Conservation (phyloP, 2,888 invertebrate species). For the Mylabris sibirica region DNA sequence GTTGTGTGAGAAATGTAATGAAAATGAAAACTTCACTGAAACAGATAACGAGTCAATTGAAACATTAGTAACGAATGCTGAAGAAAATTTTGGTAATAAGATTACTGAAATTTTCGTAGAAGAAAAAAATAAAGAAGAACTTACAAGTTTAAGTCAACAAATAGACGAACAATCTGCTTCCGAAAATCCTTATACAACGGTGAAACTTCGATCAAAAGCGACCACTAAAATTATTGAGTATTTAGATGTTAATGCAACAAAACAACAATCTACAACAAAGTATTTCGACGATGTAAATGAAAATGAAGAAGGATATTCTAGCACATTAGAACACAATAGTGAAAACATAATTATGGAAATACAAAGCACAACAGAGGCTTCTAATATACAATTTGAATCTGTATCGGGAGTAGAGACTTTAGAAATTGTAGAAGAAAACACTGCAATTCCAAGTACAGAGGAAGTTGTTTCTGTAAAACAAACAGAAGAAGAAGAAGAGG, state of each 20-base stretch:
- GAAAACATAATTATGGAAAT: too few species aligned
- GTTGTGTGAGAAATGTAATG: neutral
- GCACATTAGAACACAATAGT: too few species aligned
- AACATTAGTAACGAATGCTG: neutral
- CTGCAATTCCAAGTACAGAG: neutral
- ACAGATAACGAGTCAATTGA: neutral
- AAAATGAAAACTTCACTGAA: neutral
- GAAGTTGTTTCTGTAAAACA: neutral
- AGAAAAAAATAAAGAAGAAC: neutral
- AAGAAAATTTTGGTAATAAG: too few species aligned
- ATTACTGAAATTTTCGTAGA: neutral
- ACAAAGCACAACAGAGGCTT: too few species aligned
- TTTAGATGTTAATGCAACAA: neutral
- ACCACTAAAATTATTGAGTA: neutral
- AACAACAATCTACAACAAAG: neutral
- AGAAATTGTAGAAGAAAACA: neutral
- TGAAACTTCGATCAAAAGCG: neutral
- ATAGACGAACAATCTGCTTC: neutral
- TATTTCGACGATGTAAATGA: neutral
- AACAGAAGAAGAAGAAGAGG: neutral
- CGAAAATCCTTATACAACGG: neutral
- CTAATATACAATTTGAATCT: too few species aligned
- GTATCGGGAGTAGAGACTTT: neutral
- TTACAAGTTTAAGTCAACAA: neutral
- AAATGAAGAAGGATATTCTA: too few species aligned